Base-by-base conservation (phyloP, 2,797 vertebrate genomes). In the Sebastes vulpes region DNA sequence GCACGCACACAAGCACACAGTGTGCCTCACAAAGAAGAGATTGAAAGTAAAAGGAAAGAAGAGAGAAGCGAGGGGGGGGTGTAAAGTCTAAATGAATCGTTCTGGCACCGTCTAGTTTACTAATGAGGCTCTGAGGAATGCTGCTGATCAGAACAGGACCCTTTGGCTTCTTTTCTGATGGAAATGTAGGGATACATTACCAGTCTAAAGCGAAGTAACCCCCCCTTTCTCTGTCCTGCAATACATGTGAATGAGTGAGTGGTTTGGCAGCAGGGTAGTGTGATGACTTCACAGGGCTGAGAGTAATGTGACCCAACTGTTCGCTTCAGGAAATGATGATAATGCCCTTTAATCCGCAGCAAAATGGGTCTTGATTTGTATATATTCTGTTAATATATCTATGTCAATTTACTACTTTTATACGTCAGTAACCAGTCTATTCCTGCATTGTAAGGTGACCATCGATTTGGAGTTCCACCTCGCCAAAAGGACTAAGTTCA, bases 91-190 rank as follows among this genome's bases (percentile, higher is more conserved):
- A 92, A 89, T 89, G 81, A 89, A 90, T 87, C 66, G 26, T 70
- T 86, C 81, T 92, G 93, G 86, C 89, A 84, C 72, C 58, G 53
- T 89, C 88, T 92, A 78, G 81, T 89, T 95, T 93, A 92, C 93
- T 95, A 95, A 95, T 95, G 92, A 94, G 88, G 89, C 88, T 85
- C 79, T 63, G 82, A 89, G 90, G 89, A 92, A 93, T 85, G 89
- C 79, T 75, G 79, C 65, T 68, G 85, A 92, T 93, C 89, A 88
- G 79, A 91, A 86, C 88, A 70, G 85, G 79, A 88, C 65, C 75
- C 72, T 58, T 67, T 84, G 76, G 89, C 81, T 77, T 54, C 88
- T 81, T 89, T 93, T 93, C 85, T 94, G 86, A 95, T 92, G 92
- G 79, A 94, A 91, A 94, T 94, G 59, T 63, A 32, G 65, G 0